Conservation (phyloP, 2,113 vertebrate genomes). For the Pyrgilauda ruficollis region DNA sequence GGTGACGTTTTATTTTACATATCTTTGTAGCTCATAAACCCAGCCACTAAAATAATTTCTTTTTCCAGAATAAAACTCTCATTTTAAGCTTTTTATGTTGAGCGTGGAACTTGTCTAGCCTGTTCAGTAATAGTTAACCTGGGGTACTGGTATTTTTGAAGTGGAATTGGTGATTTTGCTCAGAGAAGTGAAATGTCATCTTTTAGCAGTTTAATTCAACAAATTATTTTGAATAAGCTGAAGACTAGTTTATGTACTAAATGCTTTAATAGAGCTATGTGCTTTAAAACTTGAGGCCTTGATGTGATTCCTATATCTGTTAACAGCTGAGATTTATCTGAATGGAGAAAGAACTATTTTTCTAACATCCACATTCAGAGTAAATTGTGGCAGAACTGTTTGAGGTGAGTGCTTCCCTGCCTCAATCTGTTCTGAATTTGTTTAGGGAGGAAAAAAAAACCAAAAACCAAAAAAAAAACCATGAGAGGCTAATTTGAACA, state of each 20-base stretch:
- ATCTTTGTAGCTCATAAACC: constrained; percentile 51
- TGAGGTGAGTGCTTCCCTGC: not conserved
- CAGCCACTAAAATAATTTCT: constrained; percentile 16
- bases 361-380: not conserved
- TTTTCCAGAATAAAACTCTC: constrained; percentile 8
- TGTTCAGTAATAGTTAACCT: not conserved
- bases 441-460: not conserved
- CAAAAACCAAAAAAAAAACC: no score
- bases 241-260: not conserved
- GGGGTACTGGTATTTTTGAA: not conserved
- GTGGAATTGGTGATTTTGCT: not conserved
- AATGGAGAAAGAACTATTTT: not conserved
- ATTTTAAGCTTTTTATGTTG: not conserved
- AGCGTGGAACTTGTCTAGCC: not conserved
- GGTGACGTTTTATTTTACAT: not conserved
- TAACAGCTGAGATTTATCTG: not conserved
- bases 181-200: not conserved
- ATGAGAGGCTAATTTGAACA: not conserved
- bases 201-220: not conserved
- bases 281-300: not conserved
- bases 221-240: not conserved
- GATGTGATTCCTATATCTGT: not conserved
- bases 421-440: not conserved
- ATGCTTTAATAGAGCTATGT: not conserved
- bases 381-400: not conserved